phyloP scores from a whole-genome alignment of 2,888 invertebrate species.

The Lepetodrilus schrolli region DNA sequence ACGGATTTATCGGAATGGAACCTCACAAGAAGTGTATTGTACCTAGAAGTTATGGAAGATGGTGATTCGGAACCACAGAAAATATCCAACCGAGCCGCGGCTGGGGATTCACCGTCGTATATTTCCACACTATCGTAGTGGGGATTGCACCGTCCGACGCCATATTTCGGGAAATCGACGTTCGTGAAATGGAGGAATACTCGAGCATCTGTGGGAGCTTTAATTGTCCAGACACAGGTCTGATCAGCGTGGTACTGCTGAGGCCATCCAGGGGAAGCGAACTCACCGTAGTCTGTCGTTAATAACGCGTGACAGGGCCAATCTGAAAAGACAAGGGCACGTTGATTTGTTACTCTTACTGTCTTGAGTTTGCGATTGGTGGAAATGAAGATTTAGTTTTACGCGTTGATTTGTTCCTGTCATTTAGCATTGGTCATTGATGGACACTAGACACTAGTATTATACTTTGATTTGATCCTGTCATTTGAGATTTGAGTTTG shows the following conservation, averaged over 20 bases:
- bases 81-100: constrained; percentile 41
- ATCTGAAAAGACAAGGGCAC: constrained; percentile 51
- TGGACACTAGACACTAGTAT: no score
- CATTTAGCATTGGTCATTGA: no score
- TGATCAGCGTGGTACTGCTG: constrained; percentile 58
- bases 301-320: constrained; percentile 69
- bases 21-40: constrained; percentile 56
- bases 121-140: constrained; percentile 60
- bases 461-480: no score
- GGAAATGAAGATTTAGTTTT: no score
- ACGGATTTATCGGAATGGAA: constrained; percentile 65
- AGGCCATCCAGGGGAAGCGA: constrained; percentile 71
- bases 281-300: constrained; percentile 61
- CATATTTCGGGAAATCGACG: constrained; percentile 66
- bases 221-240: constrained; percentile 65
- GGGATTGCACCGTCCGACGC: constrained; percentile 55
- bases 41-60: constrained; percentile 48
- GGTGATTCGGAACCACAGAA: constrained; percentile 52
- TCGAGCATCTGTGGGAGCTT: constrained; percentile 53
- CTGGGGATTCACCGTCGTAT: constrained; percentile 47
- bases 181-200: constrained; percentile 61
- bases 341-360: neutral
- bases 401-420: no score
- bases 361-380: no score
- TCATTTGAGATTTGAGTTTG: no score